These are phyloP conservation scores for Parnassius mnemosyne DNA, from an alignment of 2,888 invertebrate species.

Conservation along the genomic window DNA sequence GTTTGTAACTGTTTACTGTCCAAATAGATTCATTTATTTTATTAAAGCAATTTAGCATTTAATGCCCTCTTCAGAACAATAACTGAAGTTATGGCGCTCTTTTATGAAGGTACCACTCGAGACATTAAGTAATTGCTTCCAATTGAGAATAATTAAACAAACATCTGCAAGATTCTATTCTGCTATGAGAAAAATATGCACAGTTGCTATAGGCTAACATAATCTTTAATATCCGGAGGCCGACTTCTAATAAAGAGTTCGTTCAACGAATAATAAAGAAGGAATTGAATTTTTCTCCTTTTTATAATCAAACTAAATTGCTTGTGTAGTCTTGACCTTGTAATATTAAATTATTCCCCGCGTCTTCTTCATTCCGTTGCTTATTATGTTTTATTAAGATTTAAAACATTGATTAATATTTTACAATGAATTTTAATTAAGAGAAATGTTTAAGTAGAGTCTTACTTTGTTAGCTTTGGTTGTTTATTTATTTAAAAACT, in stretches of 20 bases:
- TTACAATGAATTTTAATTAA: no score
- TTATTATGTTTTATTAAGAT: neutral
- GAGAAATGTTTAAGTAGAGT: no score
- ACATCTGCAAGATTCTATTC: constrained; percentile 48
- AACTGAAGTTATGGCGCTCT: constrained; percentile 36
- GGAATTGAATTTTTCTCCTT: neutral
- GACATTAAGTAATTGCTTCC: constrained; percentile 58
- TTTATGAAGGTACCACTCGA: constrained; percentile 34
- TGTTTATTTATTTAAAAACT: no score
- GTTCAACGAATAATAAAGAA: constrained; percentile 21
- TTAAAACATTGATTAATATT: no score
- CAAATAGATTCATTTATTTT: constrained; percentile 19
- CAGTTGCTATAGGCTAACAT: constrained; percentile 9
- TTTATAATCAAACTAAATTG: neutral
- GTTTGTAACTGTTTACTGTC: constrained; percentile 7
- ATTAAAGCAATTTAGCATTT: constrained; percentile 37
- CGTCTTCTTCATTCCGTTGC: neutral
- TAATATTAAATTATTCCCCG: neutral
- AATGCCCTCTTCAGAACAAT: constrained; percentile 42
- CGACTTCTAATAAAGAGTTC: constrained; percentile 16
- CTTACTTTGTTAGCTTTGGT: no score
- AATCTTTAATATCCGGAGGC: constrained; percentile 16
- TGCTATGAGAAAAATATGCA: constrained; percentile 32
- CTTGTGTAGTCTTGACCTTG: neutral
- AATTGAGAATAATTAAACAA: constrained; percentile 65